phyloP scores from a whole-genome alignment of 2,113 vertebrate species.

The Ceyx cyanopectus region DNA sequence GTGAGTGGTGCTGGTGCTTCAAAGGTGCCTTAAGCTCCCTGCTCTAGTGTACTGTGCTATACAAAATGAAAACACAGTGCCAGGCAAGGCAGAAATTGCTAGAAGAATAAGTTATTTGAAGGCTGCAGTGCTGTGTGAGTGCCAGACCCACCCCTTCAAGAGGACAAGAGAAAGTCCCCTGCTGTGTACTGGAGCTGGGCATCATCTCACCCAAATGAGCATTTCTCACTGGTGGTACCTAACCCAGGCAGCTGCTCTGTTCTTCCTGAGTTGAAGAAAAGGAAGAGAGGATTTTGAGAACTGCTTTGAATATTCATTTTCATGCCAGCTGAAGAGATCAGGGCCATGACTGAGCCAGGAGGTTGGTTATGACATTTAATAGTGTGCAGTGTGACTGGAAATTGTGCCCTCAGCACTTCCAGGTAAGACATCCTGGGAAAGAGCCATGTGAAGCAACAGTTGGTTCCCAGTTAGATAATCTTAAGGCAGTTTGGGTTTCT shows the following conservation, averaged over 20 bases:
- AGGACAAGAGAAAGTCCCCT: background rate
- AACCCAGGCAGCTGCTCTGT: background rate
- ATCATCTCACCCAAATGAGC: background rate
- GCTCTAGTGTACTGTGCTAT: background rate
- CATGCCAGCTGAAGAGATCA: background rate
- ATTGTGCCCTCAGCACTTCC: background rate
- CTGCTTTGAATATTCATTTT: background rate
- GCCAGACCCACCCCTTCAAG: background rate
- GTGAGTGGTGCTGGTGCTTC: fast-evolving
- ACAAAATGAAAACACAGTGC: background rate
- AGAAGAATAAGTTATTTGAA: background rate
- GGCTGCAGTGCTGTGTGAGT: background rate
- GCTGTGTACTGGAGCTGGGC: background rate
- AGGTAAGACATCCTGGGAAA: background rate
- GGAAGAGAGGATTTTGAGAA: background rate
- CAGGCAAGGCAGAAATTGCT: background rate
- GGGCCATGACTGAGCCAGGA: background rate
- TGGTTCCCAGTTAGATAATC: background rate
- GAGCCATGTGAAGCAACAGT: background rate
- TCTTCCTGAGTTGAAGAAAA: background rate
- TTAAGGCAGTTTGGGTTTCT: background rate
- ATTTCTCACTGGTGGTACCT: background rate
- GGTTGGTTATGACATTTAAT: background rate
- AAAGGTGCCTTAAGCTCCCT: background rate
- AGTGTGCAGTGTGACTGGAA: background rate